Base-by-base conservation (phyloP, 2,113 vertebrate genomes). In the Oryzias celebensis region DNA sequence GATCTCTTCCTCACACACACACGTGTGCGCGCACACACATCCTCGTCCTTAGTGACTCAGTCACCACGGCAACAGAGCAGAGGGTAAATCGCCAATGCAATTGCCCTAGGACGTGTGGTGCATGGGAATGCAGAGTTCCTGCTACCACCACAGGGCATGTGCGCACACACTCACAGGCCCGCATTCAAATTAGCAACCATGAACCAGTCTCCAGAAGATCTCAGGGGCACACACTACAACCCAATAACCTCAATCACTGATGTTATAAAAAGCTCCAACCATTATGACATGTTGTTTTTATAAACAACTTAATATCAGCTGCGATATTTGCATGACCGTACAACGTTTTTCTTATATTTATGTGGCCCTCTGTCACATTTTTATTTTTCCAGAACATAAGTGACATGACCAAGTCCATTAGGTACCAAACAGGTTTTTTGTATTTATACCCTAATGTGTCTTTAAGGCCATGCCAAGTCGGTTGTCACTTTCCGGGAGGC, bases 61-160 rank as follows among this genome's bases (percentile, higher is more conserved):
- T 94, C 87, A 71, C 90, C 92, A 90, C 80, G 89, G 92, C 87
- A 94, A 91, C 93, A 81, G 86, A 89, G 84, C 85, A 58, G 83
- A 83, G 86, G 80, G 78, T 89, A 81, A 92, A 91, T 88, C 79
- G 47, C 77, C 65, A 67, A 82, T 75, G 87, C 88, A 82, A 81
- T 80, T 85, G 71, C 85, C 86, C 88, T 68, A 49, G 72, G 82
- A 93, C 72, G 77, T 93, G 93, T 86, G 43, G 46, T 70, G 88
- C 90, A 93, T 91, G 72, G 88, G 76, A 90, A 92, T 86, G 82
- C 28, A 7, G 57, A 52, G 59, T 68, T 60, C 50, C 72, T 68
- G 65, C 66, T 76, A 66, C 74, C 80, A 80, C 58, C 42, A 12
- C 43, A 20, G 23, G 72, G n/a, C 42, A 57, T 53, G 16, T 18